Evolutionary conservation across 2,797 vertebrate species (phyloP), one percentile per base, ranked within the genome.

Genomic region (Oryzias dopingdopingensis): DNA sequence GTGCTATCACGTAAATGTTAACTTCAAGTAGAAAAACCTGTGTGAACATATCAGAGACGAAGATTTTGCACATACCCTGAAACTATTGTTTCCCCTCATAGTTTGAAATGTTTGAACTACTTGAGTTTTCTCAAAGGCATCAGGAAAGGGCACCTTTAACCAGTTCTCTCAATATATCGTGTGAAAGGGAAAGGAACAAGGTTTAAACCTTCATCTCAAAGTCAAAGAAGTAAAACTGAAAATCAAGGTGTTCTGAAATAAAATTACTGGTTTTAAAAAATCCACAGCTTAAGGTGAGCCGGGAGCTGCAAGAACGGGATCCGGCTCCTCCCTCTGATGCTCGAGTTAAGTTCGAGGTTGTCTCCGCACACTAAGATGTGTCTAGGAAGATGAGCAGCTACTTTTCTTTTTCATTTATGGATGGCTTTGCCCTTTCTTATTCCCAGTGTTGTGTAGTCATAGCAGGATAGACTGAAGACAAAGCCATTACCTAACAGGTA

Each of bases 171-270:
- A 83, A 80, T 85, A 69, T 79, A 45, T 59, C 46, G 18, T 43
- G 72, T 56, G 67, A 84, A 77, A 72, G 24, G 37, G 58, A 26
- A 73, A 67, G 16, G 75, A 60, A 64, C 52, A 73, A 77, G 70
- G 74, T 84, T 74, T 70, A 83, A 82, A 59, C 72, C 72, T 84
- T 76, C 67, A 64, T 82, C 71, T 77, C 66, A 74, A 79, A 76
- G 70, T 85, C 82, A 83, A 79, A 79, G 51, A 74, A 82, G 58
- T 59, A 75, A 88, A 90, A 84, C 76, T 79, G 81, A 87, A 82
- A 86, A 87, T 87, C 75, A 75, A 71, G 76, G 79, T 84, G 67
- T 85, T 80, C 74, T 83, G 72, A 84, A 88, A 87, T 81, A 63
- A 85, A 87, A 88, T 87, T 84, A 87, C 78, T 57, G 32, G 54